These are phyloP conservation scores for Anguilla obscura DNA, from an alignment of 2,797 vertebrate species.

Conservation along the genomic window DNA sequence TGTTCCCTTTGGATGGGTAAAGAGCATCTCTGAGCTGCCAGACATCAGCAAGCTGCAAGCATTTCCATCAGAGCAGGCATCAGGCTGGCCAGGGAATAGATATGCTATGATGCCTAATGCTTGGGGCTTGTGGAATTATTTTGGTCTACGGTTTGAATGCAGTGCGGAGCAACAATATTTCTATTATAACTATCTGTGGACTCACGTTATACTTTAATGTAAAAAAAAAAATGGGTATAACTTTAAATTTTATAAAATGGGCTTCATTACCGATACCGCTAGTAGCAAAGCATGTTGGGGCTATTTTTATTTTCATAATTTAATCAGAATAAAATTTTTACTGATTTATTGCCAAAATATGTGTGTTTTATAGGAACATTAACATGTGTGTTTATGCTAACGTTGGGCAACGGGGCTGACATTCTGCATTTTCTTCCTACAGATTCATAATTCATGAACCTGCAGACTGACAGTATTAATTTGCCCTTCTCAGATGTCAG, in stretches of 20 bases:
- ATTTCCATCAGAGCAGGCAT: background rate
- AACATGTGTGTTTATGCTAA: conserved; percentile 1
- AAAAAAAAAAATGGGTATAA: background rate
- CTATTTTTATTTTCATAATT: background rate
- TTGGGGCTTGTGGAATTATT: background rate
- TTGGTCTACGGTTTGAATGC: background rate
- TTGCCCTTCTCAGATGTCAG: background rate
- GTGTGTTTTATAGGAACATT: background rate
- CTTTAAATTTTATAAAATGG: background rate
- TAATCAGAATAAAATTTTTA: background rate
- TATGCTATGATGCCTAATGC: background rate
- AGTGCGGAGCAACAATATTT: background rate
- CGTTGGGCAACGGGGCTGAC: background rate
- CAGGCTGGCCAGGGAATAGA: background rate
- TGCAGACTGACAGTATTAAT: background rate
- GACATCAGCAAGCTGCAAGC: background rate
- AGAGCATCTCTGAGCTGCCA: background rate
- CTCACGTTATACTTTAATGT: background rate
- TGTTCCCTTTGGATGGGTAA: background rate
- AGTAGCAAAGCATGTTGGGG: background rate
- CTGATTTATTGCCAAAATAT: background rate
- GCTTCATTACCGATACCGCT: background rate
- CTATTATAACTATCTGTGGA: background rate
- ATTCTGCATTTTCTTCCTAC: background rate
- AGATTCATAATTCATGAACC: background rate